Conservation (phyloP, 2,888 invertebrate species). For the Orthosia incerta region DNA sequence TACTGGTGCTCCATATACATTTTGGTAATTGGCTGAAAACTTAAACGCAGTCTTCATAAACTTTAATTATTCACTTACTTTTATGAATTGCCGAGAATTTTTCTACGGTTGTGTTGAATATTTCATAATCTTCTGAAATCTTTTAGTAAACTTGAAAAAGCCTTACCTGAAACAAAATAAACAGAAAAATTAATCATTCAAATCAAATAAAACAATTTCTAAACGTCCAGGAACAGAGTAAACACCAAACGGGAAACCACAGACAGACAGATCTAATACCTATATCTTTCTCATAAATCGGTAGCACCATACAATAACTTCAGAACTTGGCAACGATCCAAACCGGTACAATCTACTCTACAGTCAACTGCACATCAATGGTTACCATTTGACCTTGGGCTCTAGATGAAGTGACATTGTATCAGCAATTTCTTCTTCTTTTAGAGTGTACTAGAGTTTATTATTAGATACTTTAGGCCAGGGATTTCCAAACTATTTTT, state of each 20-base stretch:
- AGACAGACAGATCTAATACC: conserved; percentile 41
- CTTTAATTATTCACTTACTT: too few relatives aligned
- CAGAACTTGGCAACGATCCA: conserved; percentile 53
- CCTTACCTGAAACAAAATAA: conserved; percentile 32
- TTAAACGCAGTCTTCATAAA: too few relatives aligned
- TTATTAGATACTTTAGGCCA: too few relatives aligned
- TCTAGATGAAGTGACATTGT: background rate
- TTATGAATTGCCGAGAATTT: too few relatives aligned
- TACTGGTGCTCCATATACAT: too few relatives aligned
- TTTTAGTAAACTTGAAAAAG: background rate
- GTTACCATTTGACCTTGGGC: conserved; percentile 15
- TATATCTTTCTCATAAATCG: conserved; percentile 60
- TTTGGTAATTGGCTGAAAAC: too few relatives aligned
- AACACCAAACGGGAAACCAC: conserved; percentile 17
- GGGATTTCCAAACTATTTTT: too few relatives aligned
- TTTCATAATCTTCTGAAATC: background rate
- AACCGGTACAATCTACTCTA: conserved; percentile 36
- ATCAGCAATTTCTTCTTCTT: background rate
- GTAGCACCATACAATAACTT: conserved; percentile 52
- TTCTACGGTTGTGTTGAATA: background rate
- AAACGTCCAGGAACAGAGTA: background rate
- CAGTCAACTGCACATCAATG: conserved; percentile 24
- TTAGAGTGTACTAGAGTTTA: too few relatives aligned
- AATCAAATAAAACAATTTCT: background rate
- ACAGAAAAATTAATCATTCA: background rate